Percentiles rank a stretch among this genome's conserved stretches.
Evolutionary conservation across 2,888 invertebrate genomes (phyloP).

Genomic region (Melipona bicolor): DNA sequence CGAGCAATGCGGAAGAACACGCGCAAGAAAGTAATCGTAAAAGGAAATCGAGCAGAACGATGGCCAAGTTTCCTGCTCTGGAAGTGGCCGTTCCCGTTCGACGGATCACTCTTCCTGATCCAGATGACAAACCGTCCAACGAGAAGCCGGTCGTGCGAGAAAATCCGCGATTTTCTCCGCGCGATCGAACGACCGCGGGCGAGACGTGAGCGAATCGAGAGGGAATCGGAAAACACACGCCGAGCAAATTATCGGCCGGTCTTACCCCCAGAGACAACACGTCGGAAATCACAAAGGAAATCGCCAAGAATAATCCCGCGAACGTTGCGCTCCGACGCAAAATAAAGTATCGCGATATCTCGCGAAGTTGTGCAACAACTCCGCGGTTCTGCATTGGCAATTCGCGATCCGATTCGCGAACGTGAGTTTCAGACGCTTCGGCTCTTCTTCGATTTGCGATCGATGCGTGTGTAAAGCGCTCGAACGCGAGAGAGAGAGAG

Average conservation of each 20-base stretch:
- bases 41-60: conserved; percentile 49
- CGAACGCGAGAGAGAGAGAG: neutral
- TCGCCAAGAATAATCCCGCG: conserved; percentile 19
- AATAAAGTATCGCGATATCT: conserved; percentile 25
- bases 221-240: neutral
- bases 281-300: neutral
- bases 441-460: neutral
- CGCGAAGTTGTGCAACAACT: conserved; percentile 7
- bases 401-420: neutral
- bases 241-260: conserved; percentile 1
- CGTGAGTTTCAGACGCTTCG: neutral
- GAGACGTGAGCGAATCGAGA: conserved; percentile 16
- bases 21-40: conserved; percentile 27
- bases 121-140: conserved; percentile 32
- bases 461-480: neutral
- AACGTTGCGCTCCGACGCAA: conserved; percentile 9
- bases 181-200: conserved; percentile 4
- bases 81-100: conserved; percentile 45
- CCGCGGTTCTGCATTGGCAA: neutral
- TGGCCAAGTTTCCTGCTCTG: conserved; percentile 53
- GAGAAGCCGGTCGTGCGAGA: conserved; percentile 38
- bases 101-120: conserved; percentile 63
- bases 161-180: conserved; percentile 44
- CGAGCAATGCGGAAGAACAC: conserved; percentile 52
- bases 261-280: neutral